These are phyloP conservation scores for Callimorpha dominula DNA, from an alignment of 2,888 invertebrate species.

Conservation along the genomic window DNA sequence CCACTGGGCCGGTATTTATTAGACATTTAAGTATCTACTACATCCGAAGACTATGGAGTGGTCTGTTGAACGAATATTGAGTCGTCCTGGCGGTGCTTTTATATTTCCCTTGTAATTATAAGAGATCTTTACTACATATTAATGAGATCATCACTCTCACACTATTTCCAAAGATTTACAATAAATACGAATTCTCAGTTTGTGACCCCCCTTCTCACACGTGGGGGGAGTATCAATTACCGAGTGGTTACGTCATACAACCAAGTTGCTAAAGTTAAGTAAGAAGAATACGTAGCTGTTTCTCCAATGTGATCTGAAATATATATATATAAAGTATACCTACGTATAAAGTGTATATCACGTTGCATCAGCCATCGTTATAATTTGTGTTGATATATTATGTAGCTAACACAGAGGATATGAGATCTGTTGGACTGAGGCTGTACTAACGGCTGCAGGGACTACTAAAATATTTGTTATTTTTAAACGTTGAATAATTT, in stretches of 20 bases:
- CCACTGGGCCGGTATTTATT: conserved; percentile 3
- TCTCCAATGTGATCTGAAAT: conserved; percentile 34
- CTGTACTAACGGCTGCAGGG: conserved; percentile 29
- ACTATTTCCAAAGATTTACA: neutral
- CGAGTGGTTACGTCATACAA: neutral
- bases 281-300: neutral
- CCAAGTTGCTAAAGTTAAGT: neutral
- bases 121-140: conserved; percentile 37
- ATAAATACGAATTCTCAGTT: neutral
- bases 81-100: conserved; percentile 52
- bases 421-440: conserved; percentile 51
- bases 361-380: conserved; percentile 43
- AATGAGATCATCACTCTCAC: neutral
- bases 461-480: conserved; percentile 20
- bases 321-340: conserved; percentile 16
- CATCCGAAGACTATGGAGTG: conserved; percentile 20
- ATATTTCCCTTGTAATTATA: conserved; percentile 42
- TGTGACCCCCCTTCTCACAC: neutral
- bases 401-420: conserved; percentile 71
- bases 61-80: conserved; percentile 46
- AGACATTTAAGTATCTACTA: conserved; percentile 16
- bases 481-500: conserved; percentile 14
- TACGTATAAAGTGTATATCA: conserved; percentile 43
- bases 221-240: no score
- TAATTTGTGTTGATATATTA: conserved; percentile 53